Evolutionary conservation across 92 coral and sea anemone species (phyloP), one percentile per base, ranked within the genome.

Genomic region (Galaxea fascicularis): DNA sequence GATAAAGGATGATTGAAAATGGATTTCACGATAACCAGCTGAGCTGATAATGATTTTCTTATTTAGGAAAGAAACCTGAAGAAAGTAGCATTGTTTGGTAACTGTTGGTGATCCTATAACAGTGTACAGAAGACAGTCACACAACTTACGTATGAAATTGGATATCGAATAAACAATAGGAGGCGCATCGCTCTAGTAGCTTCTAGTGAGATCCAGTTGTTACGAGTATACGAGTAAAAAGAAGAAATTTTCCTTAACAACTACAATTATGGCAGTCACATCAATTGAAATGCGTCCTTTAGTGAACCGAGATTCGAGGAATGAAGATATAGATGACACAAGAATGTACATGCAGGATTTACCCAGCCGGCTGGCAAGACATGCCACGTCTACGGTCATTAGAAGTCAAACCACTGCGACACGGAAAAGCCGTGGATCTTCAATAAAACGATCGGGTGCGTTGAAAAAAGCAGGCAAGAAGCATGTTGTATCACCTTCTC

Each of bases 331-430:
- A 4, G 22, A 25, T 27, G 78, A 54, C 51, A 25, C 58, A 1
- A 71, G 26, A n/a, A 1, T 59, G 26, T 82, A 45, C 49, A 68
- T 89, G 76, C 87, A 77, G 24, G 85, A 81, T 14, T 92, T 94
- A 30, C 98, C 98, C n/a, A 94, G 98, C 60, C 92, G 91, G 11
- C 35, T 89, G 20, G 93, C 93, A 14, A 88, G 98, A 46, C 94
- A 86, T 56, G 68, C 94, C 26, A 20, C 88, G 29, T 62, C 90
- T 1, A 78, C 84, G 0, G 77, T 74, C 31, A 78, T 66, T 35
- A 86, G 89, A 22, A 64, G 60, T 14, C 69, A 51, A 62, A 76
- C 78, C 3, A 25, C 76, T 11, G 54, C 66, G 16, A 68, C 79
- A 53, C 78, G 91, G 22, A 71, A 67, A 70, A 83, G 71, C 60